Conservation (phyloP, 37 sponge, comb jelly and placozoan genomes). For the Aplysina aerophoba region DNA sequence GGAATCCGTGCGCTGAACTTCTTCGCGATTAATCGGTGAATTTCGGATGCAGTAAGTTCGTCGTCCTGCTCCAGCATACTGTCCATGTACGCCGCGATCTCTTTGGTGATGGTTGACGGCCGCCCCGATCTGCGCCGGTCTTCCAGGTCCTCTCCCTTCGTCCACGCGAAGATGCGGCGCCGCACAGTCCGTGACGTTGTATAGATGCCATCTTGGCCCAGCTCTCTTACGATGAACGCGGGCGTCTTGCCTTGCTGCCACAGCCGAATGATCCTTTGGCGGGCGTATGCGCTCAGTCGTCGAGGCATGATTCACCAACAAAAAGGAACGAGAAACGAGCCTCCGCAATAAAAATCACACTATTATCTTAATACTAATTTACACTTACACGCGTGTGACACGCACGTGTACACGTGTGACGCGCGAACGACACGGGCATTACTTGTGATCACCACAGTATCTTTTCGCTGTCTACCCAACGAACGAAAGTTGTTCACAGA, state of each 20-base stretch:
- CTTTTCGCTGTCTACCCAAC: too few species aligned
- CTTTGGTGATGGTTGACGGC: neutral
- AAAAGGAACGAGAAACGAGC: neutral
- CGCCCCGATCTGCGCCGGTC: neutral
- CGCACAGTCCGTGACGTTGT: slow-evolving; percentile 23
- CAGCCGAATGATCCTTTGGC: neutral
- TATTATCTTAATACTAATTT: neutral
- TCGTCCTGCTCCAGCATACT: slow-evolving; percentile 7
- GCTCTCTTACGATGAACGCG: neutral
- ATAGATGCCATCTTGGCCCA: slow-evolving; percentile 1
- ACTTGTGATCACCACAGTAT: too few species aligned
- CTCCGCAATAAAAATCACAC: neutral
- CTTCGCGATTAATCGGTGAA: slow-evolving; percentile 10
- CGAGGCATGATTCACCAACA: slow-evolving; percentile 6
- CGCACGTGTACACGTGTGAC: too few species aligned
- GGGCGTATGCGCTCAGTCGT: neutral
- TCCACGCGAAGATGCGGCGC: slow-evolving; percentile 18
- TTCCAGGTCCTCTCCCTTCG: neutral
- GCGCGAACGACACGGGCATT: too few species aligned
- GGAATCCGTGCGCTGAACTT: slow-evolving; percentile 15
- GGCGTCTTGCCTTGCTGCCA: neutral
- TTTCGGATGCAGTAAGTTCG: neutral
- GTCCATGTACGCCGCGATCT: slow-evolving; percentile 17
- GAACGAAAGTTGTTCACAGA: too few species aligned
- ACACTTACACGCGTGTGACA: too few species aligned